These are phyloP conservation scores for Rutilus rutilus DNA, from an alignment of 2,113 vertebrate species.

Conservation along the genomic window DNA sequence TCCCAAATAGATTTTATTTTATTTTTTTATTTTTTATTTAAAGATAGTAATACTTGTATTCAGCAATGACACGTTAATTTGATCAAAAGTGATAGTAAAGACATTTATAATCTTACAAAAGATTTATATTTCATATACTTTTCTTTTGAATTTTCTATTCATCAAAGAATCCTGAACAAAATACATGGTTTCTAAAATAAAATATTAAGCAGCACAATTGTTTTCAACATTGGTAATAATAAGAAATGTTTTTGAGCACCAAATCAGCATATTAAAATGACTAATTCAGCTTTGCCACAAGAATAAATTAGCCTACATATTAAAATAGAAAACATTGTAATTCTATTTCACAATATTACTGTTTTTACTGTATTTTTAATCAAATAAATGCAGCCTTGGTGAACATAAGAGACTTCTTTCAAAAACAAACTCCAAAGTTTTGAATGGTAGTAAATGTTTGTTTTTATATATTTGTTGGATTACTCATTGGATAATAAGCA, in stretches of 20 bases:
- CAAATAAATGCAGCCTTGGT: background rate
- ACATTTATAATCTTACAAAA: too few relatives aligned
- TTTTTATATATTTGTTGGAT: background rate
- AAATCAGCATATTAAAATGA: background rate
- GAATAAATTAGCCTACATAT: background rate
- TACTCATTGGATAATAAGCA: background rate
- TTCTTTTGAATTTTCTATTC: background rate
- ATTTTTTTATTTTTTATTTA: too few relatives aligned
- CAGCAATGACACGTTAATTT: too few relatives aligned
- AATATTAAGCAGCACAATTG: background rate
- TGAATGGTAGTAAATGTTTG: background rate
- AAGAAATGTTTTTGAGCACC: background rate
- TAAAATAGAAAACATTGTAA: background rate
- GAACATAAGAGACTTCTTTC: background rate
- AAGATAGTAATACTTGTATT: too few relatives aligned
- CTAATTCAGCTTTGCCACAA: background rate
- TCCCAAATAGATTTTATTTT: background rate
- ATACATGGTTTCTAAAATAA: background rate
- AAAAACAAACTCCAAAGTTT: background rate
- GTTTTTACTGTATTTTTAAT: background rate
- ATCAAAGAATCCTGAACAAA: background rate
- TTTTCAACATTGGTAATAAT: background rate
- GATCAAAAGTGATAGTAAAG: too few relatives aligned
- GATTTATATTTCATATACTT: background rate
- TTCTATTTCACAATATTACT: background rate